phyloP scores from a whole-genome alignment of 53 echinoderm and acorn worm genomes.

The Actinopyga echinites region DNA sequence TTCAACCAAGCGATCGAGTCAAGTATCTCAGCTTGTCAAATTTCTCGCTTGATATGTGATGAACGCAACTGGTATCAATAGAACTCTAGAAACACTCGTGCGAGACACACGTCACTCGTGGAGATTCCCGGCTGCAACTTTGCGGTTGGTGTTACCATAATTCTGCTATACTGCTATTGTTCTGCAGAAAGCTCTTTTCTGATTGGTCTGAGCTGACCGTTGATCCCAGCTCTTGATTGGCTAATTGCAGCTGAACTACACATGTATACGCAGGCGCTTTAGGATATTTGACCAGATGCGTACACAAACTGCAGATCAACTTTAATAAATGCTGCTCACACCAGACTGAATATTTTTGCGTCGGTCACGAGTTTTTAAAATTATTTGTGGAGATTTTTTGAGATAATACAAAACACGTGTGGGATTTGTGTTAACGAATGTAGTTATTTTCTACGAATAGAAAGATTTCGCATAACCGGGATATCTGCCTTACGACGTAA shows the following conservation, averaged over 20 bases:
- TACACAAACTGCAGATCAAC: no score
- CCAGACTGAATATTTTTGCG: no score
- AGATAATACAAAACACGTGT: no score
- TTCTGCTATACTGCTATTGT: background rate
- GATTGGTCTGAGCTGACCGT: constrained; percentile 8
- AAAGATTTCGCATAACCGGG: no score
- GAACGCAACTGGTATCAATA: constrained; percentile 17
- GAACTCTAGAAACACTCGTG: constrained; percentile 2
- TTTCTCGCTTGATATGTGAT: constrained; percentile 36
- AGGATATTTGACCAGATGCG: no score
- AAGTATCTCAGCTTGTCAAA: constrained; percentile 18
- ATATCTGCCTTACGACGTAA: no score
- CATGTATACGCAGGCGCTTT: background rate
- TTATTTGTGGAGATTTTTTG: no score
- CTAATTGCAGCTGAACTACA: background rate
- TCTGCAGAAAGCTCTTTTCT: constrained; percentile 7
- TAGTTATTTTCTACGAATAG: no score
- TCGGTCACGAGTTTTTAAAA: no score
- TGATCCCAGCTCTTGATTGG: background rate
- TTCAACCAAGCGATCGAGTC: constrained; percentile 14
- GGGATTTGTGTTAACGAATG: no score
- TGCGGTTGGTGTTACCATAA: background rate
- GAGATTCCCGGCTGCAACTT: background rate
- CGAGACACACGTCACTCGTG: constrained; percentile 20
- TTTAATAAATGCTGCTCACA: no score